These are phyloP conservation scores for Microcebus jonahi DNA, from an alignment of 2,113 vertebrate species.

Conservation along the genomic window DNA sequence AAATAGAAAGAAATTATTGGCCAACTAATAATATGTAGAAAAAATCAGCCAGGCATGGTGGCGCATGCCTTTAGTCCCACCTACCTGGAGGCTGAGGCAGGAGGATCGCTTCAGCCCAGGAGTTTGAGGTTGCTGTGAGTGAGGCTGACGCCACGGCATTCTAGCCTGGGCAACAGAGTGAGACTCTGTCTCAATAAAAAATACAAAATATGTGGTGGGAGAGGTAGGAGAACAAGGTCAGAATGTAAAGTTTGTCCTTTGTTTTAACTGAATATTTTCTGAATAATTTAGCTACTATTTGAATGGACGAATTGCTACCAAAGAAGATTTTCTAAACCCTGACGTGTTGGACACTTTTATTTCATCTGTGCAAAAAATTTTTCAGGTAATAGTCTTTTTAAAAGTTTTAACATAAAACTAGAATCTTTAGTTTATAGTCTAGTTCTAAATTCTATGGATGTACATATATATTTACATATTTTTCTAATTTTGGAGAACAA, in stretches of 20 bases:
- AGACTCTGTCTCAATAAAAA: no score
- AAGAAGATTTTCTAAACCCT: slow-evolving; percentile 93
- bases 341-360: slow-evolving; percentile 91
- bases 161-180: no score
- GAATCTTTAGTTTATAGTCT: neutral
- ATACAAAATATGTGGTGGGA: neutral
- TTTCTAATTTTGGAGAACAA: slow-evolving; percentile 22
- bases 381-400: slow-evolving; percentile 86
- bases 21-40: no score
- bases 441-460: neutral
- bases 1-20: no score
- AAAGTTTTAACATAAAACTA: neutral
- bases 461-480: neutral
- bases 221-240: neutral
- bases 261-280: neutral
- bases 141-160: no score
- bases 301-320: slow-evolving; percentile 90
- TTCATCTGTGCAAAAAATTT: slow-evolving; percentile 83
- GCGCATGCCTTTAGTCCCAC: no score
- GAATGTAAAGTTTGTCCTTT: neutral
- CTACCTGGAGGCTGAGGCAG: no score
- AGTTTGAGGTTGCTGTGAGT: no score
- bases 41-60: no score
- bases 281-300: slow-evolving; percentile 92
- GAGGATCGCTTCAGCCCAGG: no score